Evolutionary conservation across 2,113 vertebrate species (phyloP), one percentile per base, ranked within the genome.

Genomic region (Ceyx cyanopectus): DNA sequence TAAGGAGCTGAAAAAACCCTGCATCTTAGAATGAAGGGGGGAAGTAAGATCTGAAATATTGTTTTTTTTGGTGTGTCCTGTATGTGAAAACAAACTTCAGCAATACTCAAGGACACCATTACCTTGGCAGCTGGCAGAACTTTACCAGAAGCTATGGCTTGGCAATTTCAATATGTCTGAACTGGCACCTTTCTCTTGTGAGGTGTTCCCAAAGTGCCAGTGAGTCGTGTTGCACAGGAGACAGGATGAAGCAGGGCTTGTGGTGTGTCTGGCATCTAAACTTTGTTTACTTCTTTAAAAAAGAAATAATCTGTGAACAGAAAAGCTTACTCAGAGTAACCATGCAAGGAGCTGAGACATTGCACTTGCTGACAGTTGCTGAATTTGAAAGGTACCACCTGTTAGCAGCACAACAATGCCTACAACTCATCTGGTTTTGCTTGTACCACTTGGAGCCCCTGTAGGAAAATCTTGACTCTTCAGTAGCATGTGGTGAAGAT

Each of bases 381-480:
- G 78, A 67, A 40, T 87, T 81, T 78, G 21, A 60, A 92, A 77
- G 23, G 65, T 78, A 29, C 10, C 45, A 22, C 62, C 23, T 65
- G 41, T 87, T 87, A 48, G 43, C 40, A 77, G 40, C 40, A 53
- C 21, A 75, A 51, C 37, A 80, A 72, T 75, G 30, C 57, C 41
- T 70, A 81, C 83, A 56, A 76, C 80, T 24, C 74, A 65, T 83
- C 24, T 3, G 1, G 58, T 73, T 91, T 69, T 69, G 54, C 58
- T 76, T 82, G 46, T 34, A 32, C 81, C 66, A 45, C 15, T 11
- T 6, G 45, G 23, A 92, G 27, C 8, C 10, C 86, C n/a, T 72
- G 10, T 22, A 70, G 24, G 57, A 85, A 77, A 90, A 81, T 40
- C 60, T 86, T 93, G 41, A 78, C 34, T 86, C 54, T 86, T 94